Evolutionary conservation across 1,140 invertebrate genomes (phyloP).

Genomic region (Caenorhabditis inopinata): DNA sequence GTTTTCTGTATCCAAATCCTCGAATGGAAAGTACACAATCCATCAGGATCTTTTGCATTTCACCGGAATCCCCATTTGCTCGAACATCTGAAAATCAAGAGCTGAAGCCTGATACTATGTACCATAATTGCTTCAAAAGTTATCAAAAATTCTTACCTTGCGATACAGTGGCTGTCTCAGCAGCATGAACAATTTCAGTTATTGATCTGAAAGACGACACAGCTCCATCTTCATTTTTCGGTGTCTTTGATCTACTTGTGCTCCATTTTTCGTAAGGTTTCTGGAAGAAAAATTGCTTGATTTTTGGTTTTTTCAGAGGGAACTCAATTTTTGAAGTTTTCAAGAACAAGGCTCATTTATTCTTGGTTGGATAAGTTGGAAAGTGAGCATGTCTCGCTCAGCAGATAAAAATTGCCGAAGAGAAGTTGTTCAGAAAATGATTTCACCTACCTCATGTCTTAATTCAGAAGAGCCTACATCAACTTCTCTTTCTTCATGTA

Average conservation of each 20-base stretch:
- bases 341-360: too few species aligned
- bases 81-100: not conserved
- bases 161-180: not conserved
- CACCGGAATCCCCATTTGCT: not conserved
- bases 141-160: slow-evolving; percentile 9
- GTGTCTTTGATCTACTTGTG: not conserved
- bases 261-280: not conserved
- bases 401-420: too few species aligned
- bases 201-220: slow-evolving; percentile 41
- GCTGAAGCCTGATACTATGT: too few species aligned
- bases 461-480: not conserved
- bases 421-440: too few species aligned
- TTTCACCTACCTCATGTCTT: not conserved
- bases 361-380: too few species aligned
- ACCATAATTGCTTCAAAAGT: too few species aligned
- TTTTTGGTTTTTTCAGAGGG: too few species aligned
- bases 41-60: slow-evolving; percentile 12
- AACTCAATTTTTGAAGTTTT: too few species aligned
- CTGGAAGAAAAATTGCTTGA: too few species aligned
- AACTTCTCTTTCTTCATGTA: slow-evolving; percentile 4
- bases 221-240: not conserved
- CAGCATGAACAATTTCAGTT: slow-evolving; percentile 44
- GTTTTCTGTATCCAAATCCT: slow-evolving; percentile 40
- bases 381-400: too few species aligned
- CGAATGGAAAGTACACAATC: slow-evolving; percentile 34